These are phyloP conservation scores for Chrysina gloriosa DNA, from an alignment of 2,888 invertebrate genomes.

Conservation along the genomic window DNA sequence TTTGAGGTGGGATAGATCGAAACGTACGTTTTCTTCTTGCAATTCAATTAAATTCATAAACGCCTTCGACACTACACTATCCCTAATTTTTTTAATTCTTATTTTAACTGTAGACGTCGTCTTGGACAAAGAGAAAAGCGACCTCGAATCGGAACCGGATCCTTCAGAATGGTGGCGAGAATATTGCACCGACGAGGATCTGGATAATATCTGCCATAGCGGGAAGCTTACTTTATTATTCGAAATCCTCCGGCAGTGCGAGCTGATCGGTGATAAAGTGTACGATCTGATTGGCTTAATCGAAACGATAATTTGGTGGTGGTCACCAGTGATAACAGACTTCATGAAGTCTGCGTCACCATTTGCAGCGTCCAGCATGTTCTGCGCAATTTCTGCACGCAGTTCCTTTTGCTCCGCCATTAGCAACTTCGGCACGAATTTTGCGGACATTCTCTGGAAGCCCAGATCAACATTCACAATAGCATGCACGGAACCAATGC, in stretches of 20 bases:
- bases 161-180: constrained; percentile 87
- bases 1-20: too few species aligned
- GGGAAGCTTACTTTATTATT: constrained; percentile 87
- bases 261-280: constrained; percentile 96
- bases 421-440: too few species aligned
- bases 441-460: too few species aligned
- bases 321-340: too few species aligned
- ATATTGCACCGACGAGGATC: constrained; percentile 80
- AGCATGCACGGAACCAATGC: too few species aligned
- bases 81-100: too few species aligned
- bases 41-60: not conserved
- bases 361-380: too few species aligned
- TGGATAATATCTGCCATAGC: constrained; percentile 80
- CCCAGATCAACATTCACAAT: too few species aligned
- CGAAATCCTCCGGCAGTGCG: constrained; percentile 90
- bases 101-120: constrained; percentile 12
- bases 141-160: constrained; percentile 56
- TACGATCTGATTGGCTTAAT: constrained; percentile 64
- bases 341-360: too few species aligned
- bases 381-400: too few species aligned
- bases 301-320: not conserved
- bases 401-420: too few species aligned
- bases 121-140: constrained; percentile 56
- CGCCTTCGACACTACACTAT: not conserved
- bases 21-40: too few species aligned